These are phyloP conservation scores for Phalera bucephala DNA, from an alignment of 2,888 invertebrate species.

Conservation along the genomic window DNA sequence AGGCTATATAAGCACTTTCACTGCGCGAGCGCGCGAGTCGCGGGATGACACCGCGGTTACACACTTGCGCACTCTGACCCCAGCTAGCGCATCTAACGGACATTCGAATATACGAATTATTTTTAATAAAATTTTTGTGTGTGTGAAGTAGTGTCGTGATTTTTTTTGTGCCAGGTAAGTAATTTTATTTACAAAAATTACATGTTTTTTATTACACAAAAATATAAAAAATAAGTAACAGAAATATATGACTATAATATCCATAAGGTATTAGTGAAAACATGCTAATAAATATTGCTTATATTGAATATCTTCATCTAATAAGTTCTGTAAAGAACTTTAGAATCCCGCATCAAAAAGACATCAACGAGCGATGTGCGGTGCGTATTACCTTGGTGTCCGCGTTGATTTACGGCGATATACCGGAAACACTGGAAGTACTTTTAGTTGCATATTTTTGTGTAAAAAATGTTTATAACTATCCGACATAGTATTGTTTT, in stretches of 20 bases:
- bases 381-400: conserved; percentile 3
- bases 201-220: conserved; percentile 5
- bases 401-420: not conserved
- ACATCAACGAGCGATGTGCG: conserved; percentile 50
- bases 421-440: not conserved
- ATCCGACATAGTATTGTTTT: too few relatives aligned
- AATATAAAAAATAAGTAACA: conserved; percentile 1
- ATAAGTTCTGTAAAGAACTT: too few relatives aligned
- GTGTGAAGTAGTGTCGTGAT: conserved; percentile 66
- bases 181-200: conserved; percentile 16
- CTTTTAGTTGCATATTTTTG: not conserved
- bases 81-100: conserved; percentile 47
- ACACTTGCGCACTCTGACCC: conserved; percentile 76
- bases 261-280: too few relatives aligned
- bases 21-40: conserved; percentile 67
- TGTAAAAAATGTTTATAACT: too few relatives aligned
- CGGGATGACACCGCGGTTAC: conserved; percentile 53
- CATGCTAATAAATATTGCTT: too few relatives aligned
- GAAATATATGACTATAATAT: too few relatives aligned
- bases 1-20: conserved; percentile 81
- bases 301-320: too few relatives aligned
- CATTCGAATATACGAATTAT: not conserved
- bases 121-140: conserved; percentile 36
- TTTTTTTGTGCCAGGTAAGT: conserved; percentile 68
- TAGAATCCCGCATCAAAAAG: conserved; percentile 47